phyloP scores from a whole-genome alignment of 2,113 vertebrate genomes.

The Pomatorhinus ruficollis region DNA sequence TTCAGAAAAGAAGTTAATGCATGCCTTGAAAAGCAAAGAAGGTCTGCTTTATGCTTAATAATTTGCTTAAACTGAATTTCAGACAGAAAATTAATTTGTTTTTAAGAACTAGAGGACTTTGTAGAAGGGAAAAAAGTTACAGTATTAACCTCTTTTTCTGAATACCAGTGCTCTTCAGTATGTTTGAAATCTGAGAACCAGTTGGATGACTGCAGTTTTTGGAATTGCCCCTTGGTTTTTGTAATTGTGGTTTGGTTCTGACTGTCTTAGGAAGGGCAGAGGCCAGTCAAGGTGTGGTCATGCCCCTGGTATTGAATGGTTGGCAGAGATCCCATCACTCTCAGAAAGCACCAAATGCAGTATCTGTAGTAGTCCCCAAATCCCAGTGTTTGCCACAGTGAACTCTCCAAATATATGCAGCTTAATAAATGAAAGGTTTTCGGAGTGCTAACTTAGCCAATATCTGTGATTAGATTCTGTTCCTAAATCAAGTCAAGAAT shows the following conservation, averaged over 20 bases:
- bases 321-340: not conserved
- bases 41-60: slow-evolving; percentile 70
- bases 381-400: not conserved
- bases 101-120: slow-evolving; percentile 48
- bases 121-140: not conserved
- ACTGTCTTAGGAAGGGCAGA: not conserved
- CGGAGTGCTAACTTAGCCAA: not conserved
- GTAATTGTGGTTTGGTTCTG: not conserved
- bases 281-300: not conserved
- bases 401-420: not conserved
- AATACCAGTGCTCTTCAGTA: not conserved
- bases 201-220: not conserved
- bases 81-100: slow-evolving; percentile 75
- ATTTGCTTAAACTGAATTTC: slow-evolving; percentile 79
- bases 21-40: slow-evolving; percentile 51
- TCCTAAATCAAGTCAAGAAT: not conserved
- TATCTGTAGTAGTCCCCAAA: not conserved
- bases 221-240: not conserved
- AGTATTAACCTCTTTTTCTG: not conserved
- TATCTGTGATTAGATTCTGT: not conserved
- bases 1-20: slow-evolving; percentile 73
- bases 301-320: not conserved
- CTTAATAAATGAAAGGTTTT: not conserved
- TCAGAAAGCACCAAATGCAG: not conserved
- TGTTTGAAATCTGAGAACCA: not conserved